phyloP scores from a whole-genome alignment of 2,888 invertebrate species.

The Tinea trinotella region DNA sequence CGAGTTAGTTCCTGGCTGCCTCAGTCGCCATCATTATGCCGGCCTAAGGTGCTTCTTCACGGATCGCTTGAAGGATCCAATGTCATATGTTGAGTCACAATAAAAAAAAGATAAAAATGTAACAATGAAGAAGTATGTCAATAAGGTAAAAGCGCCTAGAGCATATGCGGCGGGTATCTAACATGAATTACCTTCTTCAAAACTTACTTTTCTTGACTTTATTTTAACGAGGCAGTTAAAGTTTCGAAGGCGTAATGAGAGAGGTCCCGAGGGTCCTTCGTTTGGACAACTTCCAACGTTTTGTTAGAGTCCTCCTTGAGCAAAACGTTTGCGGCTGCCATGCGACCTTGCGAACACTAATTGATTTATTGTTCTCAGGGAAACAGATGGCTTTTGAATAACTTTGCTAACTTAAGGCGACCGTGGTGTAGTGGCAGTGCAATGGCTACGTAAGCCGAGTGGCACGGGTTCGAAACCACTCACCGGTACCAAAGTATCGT shows the following conservation, averaged over 20 bases:
- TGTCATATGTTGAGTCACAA: no score
- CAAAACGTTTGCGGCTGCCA: slow-evolving; percentile 7
- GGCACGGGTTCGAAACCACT: no score
- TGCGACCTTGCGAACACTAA: slow-evolving; percentile 13
- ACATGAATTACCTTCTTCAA: not conserved
- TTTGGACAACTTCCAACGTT: slow-evolving; percentile 29
- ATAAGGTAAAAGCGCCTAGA: not conserved
- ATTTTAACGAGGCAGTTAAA: slow-evolving; percentile 38
- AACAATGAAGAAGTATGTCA: not conserved
- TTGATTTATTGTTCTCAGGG: slow-evolving; percentile 13
- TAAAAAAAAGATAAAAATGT: no score
- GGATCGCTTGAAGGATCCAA: no score
- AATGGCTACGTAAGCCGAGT: no score
- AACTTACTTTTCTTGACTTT: slow-evolving; percentile 13
- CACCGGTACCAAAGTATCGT: no score
- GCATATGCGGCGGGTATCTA: not conserved
- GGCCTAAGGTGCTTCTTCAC: no score
- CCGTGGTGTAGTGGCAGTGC: no score
- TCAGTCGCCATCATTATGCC: no score
- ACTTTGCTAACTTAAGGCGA: no score
- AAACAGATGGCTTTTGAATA: slow-evolving; percentile 15
- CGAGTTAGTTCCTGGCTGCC: no score
- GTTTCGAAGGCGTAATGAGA: slow-evolving; percentile 40
- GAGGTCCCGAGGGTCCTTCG: slow-evolving; percentile 28
- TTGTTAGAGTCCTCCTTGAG: slow-evolving; percentile 6